Base-by-base conservation (phyloP, 1,140 invertebrate species). In the Nasonia giraulti region DNA sequence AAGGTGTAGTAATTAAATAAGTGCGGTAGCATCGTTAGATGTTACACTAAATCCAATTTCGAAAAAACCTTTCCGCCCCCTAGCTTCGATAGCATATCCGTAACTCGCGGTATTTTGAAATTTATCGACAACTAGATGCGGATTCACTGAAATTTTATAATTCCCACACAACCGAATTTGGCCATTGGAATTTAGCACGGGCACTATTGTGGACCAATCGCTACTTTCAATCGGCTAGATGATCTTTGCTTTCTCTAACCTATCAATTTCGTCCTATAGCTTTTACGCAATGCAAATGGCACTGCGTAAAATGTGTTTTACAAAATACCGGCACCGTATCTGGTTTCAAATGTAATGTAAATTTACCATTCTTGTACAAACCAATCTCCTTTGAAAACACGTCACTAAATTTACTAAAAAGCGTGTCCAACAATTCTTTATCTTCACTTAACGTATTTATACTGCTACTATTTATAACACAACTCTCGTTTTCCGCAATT, bases 171-270 rank as follows among this genome's bases (percentile, higher is more conserved):
- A 50, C 47, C 87, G 40, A 11, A 88, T 87, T 0, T 85, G 44
- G 12, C 89, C 89, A 66, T 91, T 87, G 12, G 74, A 76, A 79
- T 91, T 92, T 5, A 87, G 68, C 0, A 91, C 89, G 0, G 87
- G 87, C 14, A 89, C 87, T 23, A 87, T 77, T 14, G 87, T 88
- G 0, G 81, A 87, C 86, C 87, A 89, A 12, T 87, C 85, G 37
- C 81, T 86, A 50, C 50, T 78, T 33, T 87, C 80, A 14, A 88
- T 76, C 12, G 47, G 68, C 76, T 83, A 47, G 7, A 87, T 78
- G 75, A 87, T 78, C 7, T 71, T 68, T 33, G 78, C 73, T 2
- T 76, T 71, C 23, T 77, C 80, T 77, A 87, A 86, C 2, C 84
- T 8, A 8, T 84, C 27, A 27, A 27, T 27, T 27, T 27, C 27